These are phyloP conservation scores for Stegodyphus mimosarum DNA, from an alignment of 1,140 invertebrate species.

Conservation along the genomic window DNA sequence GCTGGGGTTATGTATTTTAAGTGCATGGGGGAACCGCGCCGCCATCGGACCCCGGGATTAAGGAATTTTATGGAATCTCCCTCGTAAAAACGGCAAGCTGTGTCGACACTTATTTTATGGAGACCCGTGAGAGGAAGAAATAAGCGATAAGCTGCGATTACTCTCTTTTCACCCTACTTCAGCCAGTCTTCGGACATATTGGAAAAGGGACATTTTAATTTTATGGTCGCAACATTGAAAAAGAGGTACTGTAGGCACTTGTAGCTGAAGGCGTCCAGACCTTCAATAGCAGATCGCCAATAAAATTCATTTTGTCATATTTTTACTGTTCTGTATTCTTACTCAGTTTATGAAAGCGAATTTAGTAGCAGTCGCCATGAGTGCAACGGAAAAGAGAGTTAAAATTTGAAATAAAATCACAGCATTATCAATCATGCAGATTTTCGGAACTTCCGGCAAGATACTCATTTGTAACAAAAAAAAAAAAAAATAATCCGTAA, in stretches of 20 bases:
- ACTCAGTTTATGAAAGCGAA: no score
- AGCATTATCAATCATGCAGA: no score
- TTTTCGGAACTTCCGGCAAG: no score
- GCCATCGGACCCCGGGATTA: not conserved
- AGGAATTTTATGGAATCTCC: not conserved
- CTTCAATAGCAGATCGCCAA: no score
- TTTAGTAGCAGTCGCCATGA: no score
- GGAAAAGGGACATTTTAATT: slow-evolving; percentile 10
- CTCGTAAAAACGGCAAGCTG: slow-evolving; percentile 12
- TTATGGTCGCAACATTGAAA: not conserved
- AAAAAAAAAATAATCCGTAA: no score
- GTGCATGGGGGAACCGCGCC: not conserved
- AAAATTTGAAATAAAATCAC: no score
- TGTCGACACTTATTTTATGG: slow-evolving; percentile 28
- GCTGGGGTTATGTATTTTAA: not conserved
- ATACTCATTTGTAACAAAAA: no score
- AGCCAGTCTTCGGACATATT: not conserved
- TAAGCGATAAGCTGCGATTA: slow-evolving; percentile 4
- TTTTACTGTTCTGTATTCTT: no score
- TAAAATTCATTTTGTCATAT: no score
- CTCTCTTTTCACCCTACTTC: not conserved
- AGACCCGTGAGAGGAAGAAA: not conserved
- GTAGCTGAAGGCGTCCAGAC: no score
- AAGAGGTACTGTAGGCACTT: not conserved
- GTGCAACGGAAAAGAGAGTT: no score